Base-by-base conservation (phyloP, 2,113 vertebrate species). In the Sigmodon hispidus region DNA sequence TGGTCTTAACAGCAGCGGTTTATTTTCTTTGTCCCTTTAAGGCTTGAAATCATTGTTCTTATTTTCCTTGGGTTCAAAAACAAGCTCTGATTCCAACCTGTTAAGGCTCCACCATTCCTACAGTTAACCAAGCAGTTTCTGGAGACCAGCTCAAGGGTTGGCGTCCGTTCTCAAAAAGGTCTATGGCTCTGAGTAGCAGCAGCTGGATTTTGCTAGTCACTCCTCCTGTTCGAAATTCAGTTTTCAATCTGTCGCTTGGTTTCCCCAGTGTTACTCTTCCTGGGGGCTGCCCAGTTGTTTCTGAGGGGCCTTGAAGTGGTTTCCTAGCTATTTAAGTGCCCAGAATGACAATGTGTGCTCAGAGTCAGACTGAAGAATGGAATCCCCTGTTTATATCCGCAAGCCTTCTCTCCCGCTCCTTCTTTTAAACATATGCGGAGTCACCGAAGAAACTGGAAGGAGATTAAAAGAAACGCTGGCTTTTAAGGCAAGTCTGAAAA, bases 251-350 rank as follows among this genome's bases (percentile, higher is more conserved):
- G 75, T 96, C 63, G 96, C 97, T 98, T 55, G 69, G 89, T 97
- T 98, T 98, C 98, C 98, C 98, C 98, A 96, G 96, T 97, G 98
- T 97, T 98, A 94, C 52, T 98, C 98, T 98, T 98, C 98, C 98
- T 97, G 96, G 98, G 81, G 98, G 98, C 97, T 98, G 96, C 96
- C 96, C 98, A 97, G 98, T 98, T 98, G 98, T 98, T 98, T 98
- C 80, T 96, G 97, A 94, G 97, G 94, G 95, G 96, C 98, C 98
- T 99, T 98, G 98, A 99, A 99, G 98, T 99, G 98, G 98, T 98
- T 98, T 98, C 97, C 96, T 97, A 98, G 97, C 98, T 98, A 98
- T 98, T 98, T 98, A 96, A 98, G 98, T 96, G 96, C 93, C 93
- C 81, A 43, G 94, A 97, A 98, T 98, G 98, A 98, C 98, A 98